Base-by-base conservation (phyloP, 2,888 invertebrate species). In the Standfussiana lucernea region DNA sequence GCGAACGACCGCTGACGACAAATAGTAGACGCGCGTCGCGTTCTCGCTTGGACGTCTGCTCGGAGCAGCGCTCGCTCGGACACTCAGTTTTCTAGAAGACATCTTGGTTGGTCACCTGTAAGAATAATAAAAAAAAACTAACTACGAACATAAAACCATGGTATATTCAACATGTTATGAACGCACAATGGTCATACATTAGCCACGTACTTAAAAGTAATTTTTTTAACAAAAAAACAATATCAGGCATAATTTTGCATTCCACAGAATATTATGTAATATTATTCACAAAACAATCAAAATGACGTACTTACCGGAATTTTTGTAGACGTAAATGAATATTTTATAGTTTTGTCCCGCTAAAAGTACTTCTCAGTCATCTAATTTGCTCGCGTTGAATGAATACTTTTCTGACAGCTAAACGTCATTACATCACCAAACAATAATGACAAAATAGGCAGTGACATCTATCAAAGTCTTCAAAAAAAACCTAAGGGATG, bases 281-380 rank as follows among this genome's bases (percentile, higher is more conserved):
- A 50, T 24, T 50, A 50, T 50, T 50, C 50, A 50, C 24, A 50
- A 50, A 50, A 50, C 50, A n/a, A 50, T 50, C 50, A 66, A 47
- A 66, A 66, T 66, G 47, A 66, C 32, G 66, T 47, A 66, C 66
- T 35, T 66, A 66, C 47, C 66, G 21, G 47, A 66, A 66, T 66
- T 32, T 47, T 66, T 32, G 18, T 32, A 61, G 61, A 61, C 61
- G 61, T 35, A 61, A 35, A 61, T 62, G 37, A 62, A 62, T 62
- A 62, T 62, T 62, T 62, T 37, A 37, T 13, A 24, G 24, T 37
- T 62, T 37, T 37, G 24, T 37, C 62, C 11, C 62, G 62, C 37
- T 62, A 62, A 62, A 62, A 62, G 62, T 62, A 6, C 62, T 62
- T 13, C 24, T 62, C 37, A 37, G 6, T 37, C 62, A 62, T 24